These are phyloP conservation scores for Lethrus apterus DNA, from an alignment of 1,140 invertebrate species.

Conservation along the genomic window DNA sequence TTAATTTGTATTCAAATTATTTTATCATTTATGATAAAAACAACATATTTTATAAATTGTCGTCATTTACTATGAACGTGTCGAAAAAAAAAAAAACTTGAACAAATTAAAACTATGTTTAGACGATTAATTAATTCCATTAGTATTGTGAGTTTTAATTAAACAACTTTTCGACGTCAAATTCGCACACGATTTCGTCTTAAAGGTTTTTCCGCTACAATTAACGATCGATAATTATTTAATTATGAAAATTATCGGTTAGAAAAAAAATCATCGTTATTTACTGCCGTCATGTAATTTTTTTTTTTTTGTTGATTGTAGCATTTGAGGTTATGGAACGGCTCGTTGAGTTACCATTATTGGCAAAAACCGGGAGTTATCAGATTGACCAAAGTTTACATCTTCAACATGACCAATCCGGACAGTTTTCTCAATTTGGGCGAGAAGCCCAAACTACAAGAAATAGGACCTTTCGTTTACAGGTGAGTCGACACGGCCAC, in stretches of 20 bases:
- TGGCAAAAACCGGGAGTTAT: constrained; percentile 87
- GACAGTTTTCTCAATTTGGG: constrained; percentile 69
- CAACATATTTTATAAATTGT: no score
- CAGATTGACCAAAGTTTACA: constrained; percentile 81
- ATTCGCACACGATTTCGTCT: no score
- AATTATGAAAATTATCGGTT: not conserved
- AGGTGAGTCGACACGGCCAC: no score
- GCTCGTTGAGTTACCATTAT: constrained; percentile 78
- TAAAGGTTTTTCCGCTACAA: no score
- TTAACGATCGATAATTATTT: not conserved
- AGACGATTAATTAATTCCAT: not conserved
- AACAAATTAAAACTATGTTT: no score
- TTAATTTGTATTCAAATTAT: no score
- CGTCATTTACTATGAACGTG: no score
- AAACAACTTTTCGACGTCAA: not conserved
- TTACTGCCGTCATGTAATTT: no score
- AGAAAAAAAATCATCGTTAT: not conserved
- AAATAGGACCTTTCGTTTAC: constrained; percentile 80
- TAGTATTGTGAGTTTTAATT: not conserved
- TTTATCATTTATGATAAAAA: no score
- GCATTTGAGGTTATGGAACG: constrained; percentile 78
- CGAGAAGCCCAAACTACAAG: constrained; percentile 73
- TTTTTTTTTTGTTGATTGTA: constrained; percentile 44
- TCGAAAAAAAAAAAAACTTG: no score
- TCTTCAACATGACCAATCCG: constrained; percentile 82